Evolutionary conservation across 2,797 vertebrate genomes (phyloP), one percentile per base, ranked within the genome.

Genomic region (Enteromius paludinosus): DNA sequence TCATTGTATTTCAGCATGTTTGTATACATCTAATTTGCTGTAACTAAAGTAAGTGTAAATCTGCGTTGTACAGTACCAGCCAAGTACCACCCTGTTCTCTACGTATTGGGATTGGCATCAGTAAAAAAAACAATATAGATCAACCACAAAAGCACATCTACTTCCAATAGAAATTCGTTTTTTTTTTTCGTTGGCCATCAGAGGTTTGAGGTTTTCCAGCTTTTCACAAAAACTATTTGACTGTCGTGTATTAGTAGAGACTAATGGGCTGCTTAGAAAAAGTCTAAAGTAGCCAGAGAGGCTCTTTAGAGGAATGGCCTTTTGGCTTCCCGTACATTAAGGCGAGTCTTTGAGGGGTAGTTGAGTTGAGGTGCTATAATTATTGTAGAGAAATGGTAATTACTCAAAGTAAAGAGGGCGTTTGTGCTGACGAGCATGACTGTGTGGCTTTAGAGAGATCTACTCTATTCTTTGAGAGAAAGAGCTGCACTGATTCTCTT

Each of bases 381-480:
- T 87, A 83, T 86, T 65, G 38, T 76, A 64, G 62, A 79, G 81
- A 76, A 87, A 83, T 49, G 59, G 49, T 85, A 87, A 88, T 89
- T 85, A 80, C 86, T 86, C 76, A 81, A 71, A 78, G 78, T 83
- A 84, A 87, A 87, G 78, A 68, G 83, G 30, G n/a, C 52, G 18
- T 78, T 79, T 80, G 76, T 82, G 79, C 75, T 76, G 68, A 87
- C 28, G 56, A 52, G 43, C 59, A 65, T 84, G 79, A 78, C 78
- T 83, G 81, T 72, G 54, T 56, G 65, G 30, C 81, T 64, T 59
- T 65, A 70, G 59, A 68, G 74, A 80, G 79, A 83, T 83, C 71
- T 81, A 28, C 35, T 68, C 20, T 84, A 43, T 62, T 71, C 28
- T 70, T 83, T 78, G 59, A 75, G 30, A 47, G 54, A 65, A 73